Base-by-base conservation (phyloP, 2,888 invertebrate genomes). In the Lochmaea capreae region DNA sequence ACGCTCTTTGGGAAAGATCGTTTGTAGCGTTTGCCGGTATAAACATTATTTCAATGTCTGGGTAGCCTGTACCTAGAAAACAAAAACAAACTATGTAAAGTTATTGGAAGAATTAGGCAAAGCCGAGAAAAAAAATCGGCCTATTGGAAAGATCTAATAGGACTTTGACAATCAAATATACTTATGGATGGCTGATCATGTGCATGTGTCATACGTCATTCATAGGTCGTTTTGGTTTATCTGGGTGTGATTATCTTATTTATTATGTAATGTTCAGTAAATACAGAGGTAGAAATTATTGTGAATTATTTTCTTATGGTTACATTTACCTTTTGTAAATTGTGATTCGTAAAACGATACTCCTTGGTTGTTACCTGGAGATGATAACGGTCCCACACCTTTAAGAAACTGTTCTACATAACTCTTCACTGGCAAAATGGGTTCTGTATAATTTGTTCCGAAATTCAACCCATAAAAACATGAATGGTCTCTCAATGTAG, bases 401-500 rank as follows among this genome's bases (percentile, higher is more conserved):
- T 69, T 67, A 22, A 80, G 46, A 26, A 46, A 59, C 52, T 67
- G 92, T 76, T 90, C 89, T 1, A 93, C 87, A 39, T 90, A 91
- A 71, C 91, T 65, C 33, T 65, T 69, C 49, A 77, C 42, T 0
- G 77, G 72, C 54, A 75, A 46, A 3, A 65, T 42, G 10, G 74
- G 73, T 18, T 77, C 86, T 5, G 90, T 90, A 67, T 91, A 90
- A 81, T 93, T 93, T 1, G 93, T 90, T 65, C 91, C 87, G 82
- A 94, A 94, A 0, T 91, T 91, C 72, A 94, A 87, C 3, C 92
- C 93, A 5, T 91, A 91, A 76, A 93, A 90, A 1, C 92, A 92
- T 3, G 93, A 89, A 81, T 95, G 95, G 84, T 95, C 95, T 84
- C 93, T 93, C 0, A 95, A 88, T 85, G 94, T 94, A 81, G 90